Percentiles rank a stretch among this genome's conserved stretches.
phyloP scores from a whole-genome alignment of 2,797 vertebrate genomes.

The Hypotaenidia philippensis region DNA sequence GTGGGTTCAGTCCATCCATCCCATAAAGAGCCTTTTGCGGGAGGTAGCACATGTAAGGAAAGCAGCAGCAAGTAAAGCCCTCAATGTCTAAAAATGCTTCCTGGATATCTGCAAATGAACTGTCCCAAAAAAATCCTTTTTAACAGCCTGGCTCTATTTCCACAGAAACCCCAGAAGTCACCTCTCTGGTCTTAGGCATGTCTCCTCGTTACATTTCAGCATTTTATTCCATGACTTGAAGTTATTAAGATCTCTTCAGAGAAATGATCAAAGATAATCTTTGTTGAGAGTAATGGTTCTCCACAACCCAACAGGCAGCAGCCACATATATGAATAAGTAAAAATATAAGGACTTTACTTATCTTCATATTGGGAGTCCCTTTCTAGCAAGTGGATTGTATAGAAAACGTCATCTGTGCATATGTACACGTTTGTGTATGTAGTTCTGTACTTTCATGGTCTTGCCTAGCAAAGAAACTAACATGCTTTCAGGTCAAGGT shows the following conservation, averaged over 20 bases:
- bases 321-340: accelerated
- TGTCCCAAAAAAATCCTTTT: neutral
- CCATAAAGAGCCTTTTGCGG: neutral
- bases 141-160: neutral
- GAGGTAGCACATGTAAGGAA: neutral
- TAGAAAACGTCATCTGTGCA: neutral
- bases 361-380: neutral
- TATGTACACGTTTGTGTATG: accelerated
- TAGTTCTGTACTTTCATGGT: neutral
- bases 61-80: neutral
- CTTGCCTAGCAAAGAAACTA: neutral
- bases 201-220: neutral
- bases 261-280: neutral
- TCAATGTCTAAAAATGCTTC: neutral
- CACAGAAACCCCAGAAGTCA: neutral
- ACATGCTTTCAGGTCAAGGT: neutral
- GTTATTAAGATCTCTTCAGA: neutral
- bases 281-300: neutral
- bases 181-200: accelerated
- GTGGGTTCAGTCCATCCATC: neutral
- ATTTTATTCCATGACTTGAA: neutral
- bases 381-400: neutral
- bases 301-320: neutral
- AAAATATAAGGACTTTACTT: neutral
- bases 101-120: neutral